A percentile compares a stretch with the other conserved stretches of the same genome.
Conservation (phyloP, 2,113 vertebrate genomes). For the Oryzias celebensis region DNA sequence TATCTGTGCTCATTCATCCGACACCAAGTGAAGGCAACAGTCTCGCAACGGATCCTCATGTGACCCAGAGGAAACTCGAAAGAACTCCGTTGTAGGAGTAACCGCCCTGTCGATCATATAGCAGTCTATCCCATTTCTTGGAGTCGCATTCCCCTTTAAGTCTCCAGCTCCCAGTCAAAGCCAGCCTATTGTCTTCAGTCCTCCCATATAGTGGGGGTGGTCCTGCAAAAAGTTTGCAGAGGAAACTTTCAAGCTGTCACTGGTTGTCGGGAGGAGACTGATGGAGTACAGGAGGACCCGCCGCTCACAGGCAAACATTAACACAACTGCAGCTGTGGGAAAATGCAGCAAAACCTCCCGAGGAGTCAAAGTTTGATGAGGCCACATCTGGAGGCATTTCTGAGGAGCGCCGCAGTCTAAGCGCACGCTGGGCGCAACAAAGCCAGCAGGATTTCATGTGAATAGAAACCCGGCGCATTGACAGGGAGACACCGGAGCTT, state of each 20-base stretch:
- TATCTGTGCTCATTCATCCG: constrained; percentile 2
- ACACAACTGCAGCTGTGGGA: not conserved
- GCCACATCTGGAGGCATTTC: constrained; percentile 26
- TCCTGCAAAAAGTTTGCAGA: constrained; percentile 66
- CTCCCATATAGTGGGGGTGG: constrained; percentile 76
- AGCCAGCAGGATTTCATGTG: constrained; percentile 26
- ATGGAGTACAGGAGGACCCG: constrained; percentile 49
- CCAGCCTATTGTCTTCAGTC: constrained; percentile 70
- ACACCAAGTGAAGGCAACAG: constrained; percentile 27
- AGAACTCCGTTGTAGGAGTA: constrained; percentile 10
- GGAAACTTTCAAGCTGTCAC: constrained; percentile 66
- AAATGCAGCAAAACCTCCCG: constrained; percentile 23
- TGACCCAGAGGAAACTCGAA: constrained; percentile 44
- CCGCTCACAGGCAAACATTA: constrained; percentile 14
- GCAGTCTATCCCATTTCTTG: constrained; percentile 26
- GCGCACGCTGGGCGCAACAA: constrained; percentile 20
- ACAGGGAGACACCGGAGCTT: constrained; percentile 25
- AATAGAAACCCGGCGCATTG: constrained; percentile 39
- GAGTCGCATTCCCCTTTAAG: constrained; percentile 68
- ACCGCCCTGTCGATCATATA: constrained; percentile 7
- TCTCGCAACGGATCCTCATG: constrained; percentile 28
- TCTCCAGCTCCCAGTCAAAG: constrained; percentile 28
- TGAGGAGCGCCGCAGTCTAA: constrained; percentile 24
- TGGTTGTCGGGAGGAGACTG: constrained; percentile 50
- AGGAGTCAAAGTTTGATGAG: constrained; percentile 17